Evolutionary conservation across 2,113 vertebrate species (phyloP), one percentile per base, ranked within the genome.

Genomic region (Tyrannus savana): DNA sequence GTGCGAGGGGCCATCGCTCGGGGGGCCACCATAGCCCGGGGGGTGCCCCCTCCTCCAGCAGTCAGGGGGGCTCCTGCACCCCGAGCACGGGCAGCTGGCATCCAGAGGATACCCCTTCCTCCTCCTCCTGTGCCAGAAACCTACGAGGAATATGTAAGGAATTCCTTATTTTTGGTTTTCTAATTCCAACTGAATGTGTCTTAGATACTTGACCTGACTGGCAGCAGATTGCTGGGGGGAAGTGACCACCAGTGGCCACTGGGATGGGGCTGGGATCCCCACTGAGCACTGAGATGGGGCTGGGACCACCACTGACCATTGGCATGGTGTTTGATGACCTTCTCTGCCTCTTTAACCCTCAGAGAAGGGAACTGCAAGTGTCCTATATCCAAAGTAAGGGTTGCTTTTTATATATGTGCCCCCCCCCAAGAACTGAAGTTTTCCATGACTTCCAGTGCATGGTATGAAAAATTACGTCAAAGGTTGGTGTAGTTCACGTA

Each of bases 121-220:
- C 98, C 98, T 63, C 97, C 98, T 37, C 95, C 98, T 3, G 98
- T 98, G 35, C 96, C 98, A 12, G 99, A 99, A 41, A 95, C 96
- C 72, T 99, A 99, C 9, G 99, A 99, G 41, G 99, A 99, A 95
- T 99, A 99, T 83, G 99, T 99, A 97, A 98, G 98, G 86, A 95
- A 53, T 82, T 81, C 10, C 39, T 2, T 56, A 3, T 62, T 15
- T 37, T 25, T 4, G 19, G 3, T 5, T 19, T 27, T 77, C 30
- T 52, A 3, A n/a, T 77, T 74, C 33, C 33, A 33, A 23, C 64
- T 77, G 50, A 11, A 18, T 3, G 0, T 15, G 19, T 21, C 1
- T 46, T 30, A 28, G 41, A 3, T 22, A 3, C 7, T 6, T 25
- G 5, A 9, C 6, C 3, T 28, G 35, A 12, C 3, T 53, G 68